A percentile compares a stretch with the other conserved stretches of the same genome.
These are phyloP conservation scores for Aselliscus stoliczkanus DNA, from an alignment of 2,797 vertebrate species.

Conservation along the genomic window DNA sequence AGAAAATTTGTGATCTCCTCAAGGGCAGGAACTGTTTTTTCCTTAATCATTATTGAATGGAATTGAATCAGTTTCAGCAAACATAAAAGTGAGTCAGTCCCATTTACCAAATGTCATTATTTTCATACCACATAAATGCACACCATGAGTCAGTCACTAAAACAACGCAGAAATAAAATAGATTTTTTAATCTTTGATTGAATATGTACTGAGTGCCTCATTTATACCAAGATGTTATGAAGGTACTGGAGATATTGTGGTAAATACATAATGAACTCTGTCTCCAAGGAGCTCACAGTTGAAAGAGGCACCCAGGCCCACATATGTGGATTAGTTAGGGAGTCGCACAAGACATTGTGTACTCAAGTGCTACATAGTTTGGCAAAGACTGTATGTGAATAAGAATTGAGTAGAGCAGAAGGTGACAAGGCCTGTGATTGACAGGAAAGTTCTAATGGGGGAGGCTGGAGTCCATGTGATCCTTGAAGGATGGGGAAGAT, in stretches of 20 bases:
- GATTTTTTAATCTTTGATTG: background rate
- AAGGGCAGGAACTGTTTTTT: background rate
- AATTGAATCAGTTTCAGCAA: conserved; percentile 32
- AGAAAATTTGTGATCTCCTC: conserved; percentile 3
- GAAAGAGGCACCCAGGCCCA: background rate
- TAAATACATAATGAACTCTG: background rate
- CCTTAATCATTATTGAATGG: background rate
- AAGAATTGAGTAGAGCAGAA: background rate
- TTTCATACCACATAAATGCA: background rate
- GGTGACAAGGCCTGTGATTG: background rate
- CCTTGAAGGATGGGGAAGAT: background rate
- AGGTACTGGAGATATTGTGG: background rate
- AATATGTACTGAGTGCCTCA: background rate
- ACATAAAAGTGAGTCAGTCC: background rate
- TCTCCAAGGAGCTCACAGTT: background rate
- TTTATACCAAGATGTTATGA: background rate
- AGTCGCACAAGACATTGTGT: background rate
- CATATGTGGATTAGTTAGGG: background rate
- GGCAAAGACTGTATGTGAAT: background rate
- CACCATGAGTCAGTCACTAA: background rate
- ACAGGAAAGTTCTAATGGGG: background rate
- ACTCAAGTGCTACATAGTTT: background rate
- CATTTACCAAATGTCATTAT: conserved; percentile 21
- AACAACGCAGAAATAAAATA: background rate
- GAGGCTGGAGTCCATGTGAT: background rate